Conservation (phyloP, 2,113 vertebrate species). For the Pseudorectes ferrugineus region DNA sequence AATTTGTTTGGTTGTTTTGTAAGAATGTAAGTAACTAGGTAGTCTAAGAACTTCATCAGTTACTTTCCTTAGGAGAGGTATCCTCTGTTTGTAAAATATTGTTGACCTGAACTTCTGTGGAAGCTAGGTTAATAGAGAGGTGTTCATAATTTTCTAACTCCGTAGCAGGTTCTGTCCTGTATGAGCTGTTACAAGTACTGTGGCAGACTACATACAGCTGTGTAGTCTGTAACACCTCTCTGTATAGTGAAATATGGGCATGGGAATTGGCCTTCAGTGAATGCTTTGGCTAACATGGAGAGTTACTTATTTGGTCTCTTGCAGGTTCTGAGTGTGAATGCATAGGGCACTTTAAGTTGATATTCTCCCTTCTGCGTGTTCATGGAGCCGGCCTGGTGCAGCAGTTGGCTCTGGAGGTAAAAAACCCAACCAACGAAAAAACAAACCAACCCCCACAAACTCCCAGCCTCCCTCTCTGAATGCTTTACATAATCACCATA, state of each 20-base stretch:
- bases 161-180: background rate
- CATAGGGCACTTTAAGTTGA: conserved; percentile 96
- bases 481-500: background rate
- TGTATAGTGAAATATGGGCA: background rate
- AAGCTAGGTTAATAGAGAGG: background rate
- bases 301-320: background rate
- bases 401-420: conserved; percentile 95
- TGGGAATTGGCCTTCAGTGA: background rate
- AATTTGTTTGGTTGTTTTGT: background rate
- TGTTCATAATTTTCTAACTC: background rate
- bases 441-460: background rate
- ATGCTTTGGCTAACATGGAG: background rate
- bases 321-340: conserved; percentile 95
- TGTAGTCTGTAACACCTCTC: background rate
- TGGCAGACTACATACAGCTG: background rate
- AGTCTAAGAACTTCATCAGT: background rate
- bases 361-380: conserved; percentile 95
- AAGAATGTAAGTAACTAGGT: background rate
- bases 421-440: background rate
- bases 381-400: conserved; percentile 97
- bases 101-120: background rate
- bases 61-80: background rate
- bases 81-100: background rate
- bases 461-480: background rate
- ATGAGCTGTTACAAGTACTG: background rate